Conservation (phyloP, 2,888 invertebrate species). For the Altica lythri region DNA sequence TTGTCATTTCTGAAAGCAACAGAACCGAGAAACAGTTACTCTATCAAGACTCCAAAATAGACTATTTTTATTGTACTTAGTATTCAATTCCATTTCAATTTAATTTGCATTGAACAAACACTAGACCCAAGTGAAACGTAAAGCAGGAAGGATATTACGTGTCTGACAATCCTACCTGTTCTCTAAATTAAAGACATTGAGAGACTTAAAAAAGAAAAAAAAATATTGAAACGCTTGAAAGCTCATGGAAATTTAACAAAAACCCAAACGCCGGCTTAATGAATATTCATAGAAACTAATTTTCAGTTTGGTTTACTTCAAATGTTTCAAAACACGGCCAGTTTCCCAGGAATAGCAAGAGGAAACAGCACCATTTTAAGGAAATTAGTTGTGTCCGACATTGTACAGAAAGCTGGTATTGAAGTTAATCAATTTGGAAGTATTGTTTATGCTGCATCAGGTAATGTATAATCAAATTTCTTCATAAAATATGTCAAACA, state of each 20-base stretch:
- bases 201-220: constrained; percentile 9
- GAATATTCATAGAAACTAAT: constrained; percentile 33
- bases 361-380: constrained; percentile 57
- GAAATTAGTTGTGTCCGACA: constrained; percentile 66
- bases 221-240: constrained; percentile 18
- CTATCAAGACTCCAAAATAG: no score
- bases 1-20: no score
- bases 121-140: background rate
- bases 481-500: background rate
- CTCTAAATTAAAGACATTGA: constrained; percentile 1
- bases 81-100: no score
- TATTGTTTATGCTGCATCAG: constrained; percentile 71
- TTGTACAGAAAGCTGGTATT: constrained; percentile 77
- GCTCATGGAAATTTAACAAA: constrained; percentile 13
- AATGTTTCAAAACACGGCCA: constrained; percentile 73
- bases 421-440: constrained; percentile 79
- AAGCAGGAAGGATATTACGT: background rate
- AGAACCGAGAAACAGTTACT: no score
- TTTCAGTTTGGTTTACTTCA: constrained; percentile 70
- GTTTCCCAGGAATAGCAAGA: constrained; percentile 71
- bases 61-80: no score
- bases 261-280: constrained; percentile 15
- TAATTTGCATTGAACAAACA: background rate
- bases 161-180: background rate
- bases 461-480: constrained; percentile 51